Evolutionary conservation across 1,140 invertebrate species (phyloP).

Genomic region (Lerema accius): DNA sequence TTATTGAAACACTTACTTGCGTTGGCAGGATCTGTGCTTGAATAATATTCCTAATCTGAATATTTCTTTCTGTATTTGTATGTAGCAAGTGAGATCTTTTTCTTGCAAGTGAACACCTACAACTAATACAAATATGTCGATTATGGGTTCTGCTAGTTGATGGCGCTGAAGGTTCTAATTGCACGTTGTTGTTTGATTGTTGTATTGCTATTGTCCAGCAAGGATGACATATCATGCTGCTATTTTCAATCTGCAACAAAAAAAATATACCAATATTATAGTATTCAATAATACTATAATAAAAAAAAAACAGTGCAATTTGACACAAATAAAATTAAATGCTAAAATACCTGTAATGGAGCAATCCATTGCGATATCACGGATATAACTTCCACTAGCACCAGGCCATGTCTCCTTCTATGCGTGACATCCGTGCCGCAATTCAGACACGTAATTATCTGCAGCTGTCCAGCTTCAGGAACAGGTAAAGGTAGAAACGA

Average conservation of each 20-base stretch:
- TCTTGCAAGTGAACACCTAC: not conserved
- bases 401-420: not conserved
- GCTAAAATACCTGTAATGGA: not conserved
- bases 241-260: conserved; percentile 1
- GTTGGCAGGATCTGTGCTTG: not conserved
- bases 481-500: not conserved
- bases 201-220: not conserved
- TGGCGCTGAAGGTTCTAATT: not conserved
- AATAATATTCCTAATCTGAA: not conserved
- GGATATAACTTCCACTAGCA: not conserved
- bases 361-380: not conserved
- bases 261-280: not conserved
- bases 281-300: not conserved
- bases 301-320: too few species aligned
- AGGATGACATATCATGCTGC: not conserved
- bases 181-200: not conserved
- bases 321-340: not conserved
- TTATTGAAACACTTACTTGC: not conserved
- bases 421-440: not conserved
- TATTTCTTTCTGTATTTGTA: not conserved
- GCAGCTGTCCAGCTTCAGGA: not conserved
- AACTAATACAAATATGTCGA: not conserved
- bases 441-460: not conserved
- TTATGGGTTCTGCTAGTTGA: not conserved
- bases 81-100: not conserved